Evolutionary conservation across 2,888 invertebrate species (phyloP), one percentile per base, ranked within the genome.

Genomic region (Acholoe squamosa): DNA sequence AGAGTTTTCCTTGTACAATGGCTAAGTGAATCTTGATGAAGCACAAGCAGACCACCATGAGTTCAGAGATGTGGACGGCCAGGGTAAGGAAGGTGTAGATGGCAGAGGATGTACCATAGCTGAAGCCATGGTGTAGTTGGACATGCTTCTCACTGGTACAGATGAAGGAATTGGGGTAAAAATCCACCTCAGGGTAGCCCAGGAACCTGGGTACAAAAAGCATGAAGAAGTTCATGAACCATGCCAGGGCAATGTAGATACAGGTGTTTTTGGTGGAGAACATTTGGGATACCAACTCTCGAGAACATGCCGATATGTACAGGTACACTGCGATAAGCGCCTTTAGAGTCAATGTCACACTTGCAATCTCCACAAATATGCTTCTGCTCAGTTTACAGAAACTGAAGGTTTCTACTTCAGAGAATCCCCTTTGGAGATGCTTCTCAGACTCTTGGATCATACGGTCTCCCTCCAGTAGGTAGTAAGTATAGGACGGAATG

Each of bases 401-500:
- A 22, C 80, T 43, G 33, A 34, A 16, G 16, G 25, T n/a, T 51
- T 25, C 51, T 0, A 54, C 56, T 25, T 54, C 54, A 3, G 1
- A 16, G 3, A 25, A 28, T 10, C 14, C 56, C 7, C 56, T 52
- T 19, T 25, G n/a, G 16, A 16, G 16, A 0, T n/a, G 14, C 54
- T 86, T 54, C 5, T 52, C 84, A 31, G 31, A n/a, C 5, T 28
- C n/a, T 28, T 33, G 89, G 43, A 51, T 28, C 31, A 43, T 86
- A 1, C 61, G 77, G n/a, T 89, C 77, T 34, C 91, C 89, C 51
- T 91, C 89, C 80, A 92, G 89, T 12, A 92, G 89, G 56, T 90
- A 91, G 88, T 92, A 92, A 16, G 92, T 92, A 67, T 92, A 92
- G 43, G 91, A 89, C 56, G 92, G 92, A 33, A 92, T 91, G 90